Percentiles rank a stretch among this genome's conserved stretches.
Evolutionary conservation across 2,888 invertebrate genomes (phyloP).

Genomic region (Pterostichus niger): DNA sequence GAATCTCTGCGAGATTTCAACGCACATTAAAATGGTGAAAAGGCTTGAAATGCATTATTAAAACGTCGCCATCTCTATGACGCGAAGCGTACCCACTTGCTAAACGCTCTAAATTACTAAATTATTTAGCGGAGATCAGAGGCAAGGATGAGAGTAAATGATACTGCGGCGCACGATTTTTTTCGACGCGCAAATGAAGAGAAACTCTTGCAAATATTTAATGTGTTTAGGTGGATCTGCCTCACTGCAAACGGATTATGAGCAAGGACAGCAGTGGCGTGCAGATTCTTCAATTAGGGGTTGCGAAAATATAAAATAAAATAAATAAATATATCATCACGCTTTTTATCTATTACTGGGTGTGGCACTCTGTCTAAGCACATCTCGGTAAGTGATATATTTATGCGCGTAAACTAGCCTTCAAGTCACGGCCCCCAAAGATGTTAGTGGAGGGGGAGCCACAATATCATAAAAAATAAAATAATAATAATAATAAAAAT

Average conservation of each 20-base stretch:
- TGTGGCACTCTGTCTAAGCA: too few relatives aligned
- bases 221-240: slow-evolving; percentile 11
- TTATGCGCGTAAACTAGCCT: too few relatives aligned
- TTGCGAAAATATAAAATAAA: neutral
- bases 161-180: slow-evolving; percentile 20
- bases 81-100: neutral
- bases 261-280: neutral
- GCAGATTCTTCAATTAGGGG: neutral
- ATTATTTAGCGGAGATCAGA: slow-evolving; percentile 38
- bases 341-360: too few relatives aligned
- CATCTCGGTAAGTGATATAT: too few relatives aligned
- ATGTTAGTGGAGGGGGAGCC: too few relatives aligned
- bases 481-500: too few relatives aligned
- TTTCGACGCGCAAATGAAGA: slow-evolving; percentile 24
- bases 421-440: too few relatives aligned
- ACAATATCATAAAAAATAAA: too few relatives aligned
- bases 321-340: too few relatives aligned
- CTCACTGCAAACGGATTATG: neutral
- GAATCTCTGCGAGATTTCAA: neutral
- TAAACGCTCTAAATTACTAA: slow-evolving; percentile 37
- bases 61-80: slow-evolving; percentile 1
- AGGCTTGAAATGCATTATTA: slow-evolving; percentile 24
- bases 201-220: slow-evolving; percentile 32
- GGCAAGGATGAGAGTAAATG: slow-evolving; percentile 30
- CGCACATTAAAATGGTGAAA: slow-evolving; percentile 1